These are phyloP conservation scores for Cyprinodon brontotheroides DNA, from an alignment of 2,113 vertebrate species.

Conservation along the genomic window DNA sequence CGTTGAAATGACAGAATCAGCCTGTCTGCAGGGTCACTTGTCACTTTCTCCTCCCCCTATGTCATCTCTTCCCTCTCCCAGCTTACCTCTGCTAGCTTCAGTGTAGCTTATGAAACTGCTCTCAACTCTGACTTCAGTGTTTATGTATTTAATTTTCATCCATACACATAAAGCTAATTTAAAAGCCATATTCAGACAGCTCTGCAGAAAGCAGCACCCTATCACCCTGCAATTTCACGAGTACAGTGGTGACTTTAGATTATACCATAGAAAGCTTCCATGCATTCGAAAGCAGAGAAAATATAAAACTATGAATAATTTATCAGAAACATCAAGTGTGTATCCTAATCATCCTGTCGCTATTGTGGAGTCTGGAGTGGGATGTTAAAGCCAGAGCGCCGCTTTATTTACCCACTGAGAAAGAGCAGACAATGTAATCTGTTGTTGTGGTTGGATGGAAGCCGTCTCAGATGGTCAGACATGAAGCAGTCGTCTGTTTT, in stretches of 20 bases:
- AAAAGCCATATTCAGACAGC: conserved; percentile 10
- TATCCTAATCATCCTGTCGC: not conserved
- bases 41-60: conserved; percentile 50
- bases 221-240: conserved; percentile 9
- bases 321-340: not conserved
- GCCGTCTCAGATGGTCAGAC: not conserved
- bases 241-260: conserved; percentile 15
- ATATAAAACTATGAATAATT: conserved; percentile 29
- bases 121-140: conserved; percentile 18
- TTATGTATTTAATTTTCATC: conserved; percentile 25
- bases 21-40: conserved; percentile 76
- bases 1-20: conserved; percentile 75
- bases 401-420: conserved; percentile 26
- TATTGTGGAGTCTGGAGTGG: not conserved
- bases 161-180: conserved; percentile 12
- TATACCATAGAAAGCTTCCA: conserved; percentile 3
- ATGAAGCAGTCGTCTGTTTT: conserved; percentile 1
- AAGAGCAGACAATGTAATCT: conserved; percentile 18
- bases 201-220: not conserved
- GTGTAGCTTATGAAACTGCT: conserved; percentile 21
- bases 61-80: conserved; percentile 25
- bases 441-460: conserved; percentile 8
- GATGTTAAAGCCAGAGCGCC: not conserved
- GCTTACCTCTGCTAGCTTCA: conserved; percentile 48
- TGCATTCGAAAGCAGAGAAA: conserved; percentile 10